Evolutionary conservation across 2,113 vertebrate species (phyloP).

Genomic region (cattle (Bos taurus)): ARS-UCD2.0 NC_037328.1:111365001-111365500

Average conservation of each 20-base stretch:
- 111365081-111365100: not conserved
- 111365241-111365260: not conserved
- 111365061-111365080: not conserved
- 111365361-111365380: not conserved
- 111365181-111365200: not conserved
- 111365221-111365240: not conserved
- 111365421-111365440: not conserved
- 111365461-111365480: not conserved
- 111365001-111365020: not conserved
- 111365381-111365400: not conserved
- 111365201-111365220: not conserved
- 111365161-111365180: not conserved
- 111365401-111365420: not conserved
- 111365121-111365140: not conserved
- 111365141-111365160: not conserved
- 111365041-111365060: not conserved
- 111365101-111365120: not conserved
- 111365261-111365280: not conserved
- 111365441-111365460: not conserved
- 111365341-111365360: not conserved
- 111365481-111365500: not conserved
- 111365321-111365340: not conserved
- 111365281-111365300: not conserved
- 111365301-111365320: not conserved
- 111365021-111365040: not conserved